Evolutionary conservation across 2,888 invertebrate genomes (phyloP), one percentile per base, ranked within the genome.

Genomic region (Lepidochitona cinerea): DNA sequence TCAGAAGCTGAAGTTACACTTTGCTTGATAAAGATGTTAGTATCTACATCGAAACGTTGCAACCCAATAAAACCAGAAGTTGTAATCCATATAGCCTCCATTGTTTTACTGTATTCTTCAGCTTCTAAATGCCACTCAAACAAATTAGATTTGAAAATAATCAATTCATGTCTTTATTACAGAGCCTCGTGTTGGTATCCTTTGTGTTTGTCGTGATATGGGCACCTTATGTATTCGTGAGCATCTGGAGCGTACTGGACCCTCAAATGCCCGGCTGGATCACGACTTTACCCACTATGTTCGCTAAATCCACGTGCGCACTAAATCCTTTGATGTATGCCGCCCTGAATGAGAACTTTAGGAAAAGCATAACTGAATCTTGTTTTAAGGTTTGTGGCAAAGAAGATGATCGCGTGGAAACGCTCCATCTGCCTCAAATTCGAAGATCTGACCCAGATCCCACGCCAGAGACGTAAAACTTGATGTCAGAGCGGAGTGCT

Each of bases 321-420:
- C 77, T 86, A 49, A 87, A 87, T 70, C 87, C 87, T 0, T 81
- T 87, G 64, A 75, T 87, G n/a, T 87, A 87, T 71, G 85, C 83
- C 1, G 86, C 85, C 4, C 74, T 86, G 64, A 87, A 87, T 76
- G 84, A 85, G 37, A 85, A 81, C 68, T 87, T 87, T 75, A 74
- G 84, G 32, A 79, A 72, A 12, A 85, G 83, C 49, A 49, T 49
- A n/a, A 49, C n/a, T n/a, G n/a, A n/a, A n/a, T n/a, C n/a, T n/a
- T n/a, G n/a, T n/a, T n/a, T n/a, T n/a, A n/a, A n/a, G n/a, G n/a
- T n/a, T n/a, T n/a, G n/a, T n/a, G n/a, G n/a, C n/a, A n/a, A n/a
- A n/a, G n/a, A n/a, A n/a, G n/a, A n/a, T n/a, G n/a, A n/a, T n/a
- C n/a, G n/a, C n/a, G n/a, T n/a, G n/a, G n/a, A n/a, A n/a, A n/a